Base-by-base conservation (phyloP, 2,113 vertebrate genomes). In the Otus sunia region DNA sequence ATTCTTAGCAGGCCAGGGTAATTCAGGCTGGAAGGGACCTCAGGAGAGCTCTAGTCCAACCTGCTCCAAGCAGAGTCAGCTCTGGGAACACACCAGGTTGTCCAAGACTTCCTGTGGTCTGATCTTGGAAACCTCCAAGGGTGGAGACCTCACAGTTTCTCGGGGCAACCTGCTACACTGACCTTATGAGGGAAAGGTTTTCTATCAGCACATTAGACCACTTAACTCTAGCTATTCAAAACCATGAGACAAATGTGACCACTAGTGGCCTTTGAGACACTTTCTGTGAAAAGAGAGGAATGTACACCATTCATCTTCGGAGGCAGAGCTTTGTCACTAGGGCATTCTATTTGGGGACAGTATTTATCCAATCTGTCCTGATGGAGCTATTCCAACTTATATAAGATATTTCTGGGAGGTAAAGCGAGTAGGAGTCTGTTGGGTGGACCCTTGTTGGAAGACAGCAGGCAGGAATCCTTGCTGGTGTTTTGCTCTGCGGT, bases 311-410 rank as follows among this genome's bases (percentile, higher is more conserved):
- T 47, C 41, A 32, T 5, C 10, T 76, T 34, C 5, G 23, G 53
- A 62, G 27, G 12, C 50, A 74, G 63, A 43, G 45, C 14, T 80
- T 43, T 6, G 18, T 39, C 45, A 14, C 12, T 36, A 59, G 20
- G 15, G 5, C 1, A 0, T 10, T 64, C 62, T 66, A 2, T 20
- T 88, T 68, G 26, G 37, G 53, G 27, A 29, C 3, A 37, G 2
- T 5, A 1, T 64, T 87, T 37, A 8, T 22, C 45, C 72, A 69
- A 0, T 21, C 21, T 27, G 43, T 50, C 36, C 58, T 1, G 1
- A 8, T 5, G 50, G 62, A 88, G 20, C 29, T 60, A 2, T 12
- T 64, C 47, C 71, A 52, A 1, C 4, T 17, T 19, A 29, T 2
- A 2, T 0, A 6, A 52, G 32, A 3, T 4, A 17, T 20, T 83